Percentiles rank a stretch among this genome's conserved stretches.
These are phyloP conservation scores for Therioaphis trifolii DNA, from an alignment of 2,888 invertebrate species.

Conservation along the genomic window DNA sequence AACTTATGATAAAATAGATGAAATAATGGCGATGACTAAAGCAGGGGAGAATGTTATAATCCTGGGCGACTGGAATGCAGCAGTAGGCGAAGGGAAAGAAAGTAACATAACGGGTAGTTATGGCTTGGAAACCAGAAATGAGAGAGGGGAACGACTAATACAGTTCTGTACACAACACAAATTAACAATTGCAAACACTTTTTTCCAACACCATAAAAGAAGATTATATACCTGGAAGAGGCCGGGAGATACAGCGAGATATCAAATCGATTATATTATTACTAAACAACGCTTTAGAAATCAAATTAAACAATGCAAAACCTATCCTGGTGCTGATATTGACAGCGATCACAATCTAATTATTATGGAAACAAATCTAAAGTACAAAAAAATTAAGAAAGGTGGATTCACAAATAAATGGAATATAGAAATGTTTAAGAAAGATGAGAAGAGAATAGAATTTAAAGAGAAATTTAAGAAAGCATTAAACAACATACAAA, in stretches of 20 bases:
- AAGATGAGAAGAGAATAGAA: slow-evolving; percentile 36
- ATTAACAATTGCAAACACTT: slow-evolving; percentile 36
- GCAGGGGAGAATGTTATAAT: too few species aligned
- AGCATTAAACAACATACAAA: slow-evolving; percentile 34
- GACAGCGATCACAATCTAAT: slow-evolving; percentile 45
- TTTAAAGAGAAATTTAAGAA: slow-evolving; percentile 54
- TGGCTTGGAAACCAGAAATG: too few species aligned
- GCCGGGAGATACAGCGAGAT: slow-evolving; percentile 50
- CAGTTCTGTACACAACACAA: slow-evolving; percentile 46
- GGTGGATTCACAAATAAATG: slow-evolving; percentile 25
- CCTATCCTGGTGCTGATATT: too few species aligned
- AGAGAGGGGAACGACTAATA: slow-evolving; percentile 31
- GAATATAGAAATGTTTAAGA: slow-evolving; percentile 39
- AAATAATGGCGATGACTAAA: too few species aligned
- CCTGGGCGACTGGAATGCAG: too few species aligned
- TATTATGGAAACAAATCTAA: slow-evolving; percentile 40
- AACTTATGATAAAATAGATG: too few species aligned
- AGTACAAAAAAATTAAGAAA: slow-evolving; percentile 45
- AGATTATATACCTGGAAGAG: slow-evolving; percentile 44
- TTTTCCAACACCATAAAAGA: slow-evolving; percentile 37
- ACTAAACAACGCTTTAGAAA: slow-evolving; percentile 41
- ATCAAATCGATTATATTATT: slow-evolving; percentile 53
- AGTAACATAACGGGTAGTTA: too few species aligned
- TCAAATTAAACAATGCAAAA: slow-evolving; percentile 40
- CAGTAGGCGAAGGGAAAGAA: too few species aligned